Evolutionary conservation across 92 coral and sea anemone species (phyloP).

Genomic region (Phymanthus crucifer): DNA sequence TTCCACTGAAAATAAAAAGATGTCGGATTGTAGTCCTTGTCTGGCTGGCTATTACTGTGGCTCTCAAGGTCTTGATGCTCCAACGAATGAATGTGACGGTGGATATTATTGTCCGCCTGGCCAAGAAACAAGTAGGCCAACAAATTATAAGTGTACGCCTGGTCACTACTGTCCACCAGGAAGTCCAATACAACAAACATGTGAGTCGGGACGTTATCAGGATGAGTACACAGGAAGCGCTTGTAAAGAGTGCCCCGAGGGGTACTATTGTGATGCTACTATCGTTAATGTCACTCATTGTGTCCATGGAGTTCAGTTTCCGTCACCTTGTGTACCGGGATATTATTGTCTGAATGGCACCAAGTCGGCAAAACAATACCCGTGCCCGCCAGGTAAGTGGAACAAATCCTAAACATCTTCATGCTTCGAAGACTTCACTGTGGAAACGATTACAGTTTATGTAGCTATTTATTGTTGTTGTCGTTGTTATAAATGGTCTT

Average conservation of each 20-base stretch:
- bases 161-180: constrained; percentile 88
- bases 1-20: constrained; percentile 73
- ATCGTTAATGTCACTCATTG: constrained; percentile 82
- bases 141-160: constrained; percentile 79
- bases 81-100: constrained; percentile 79
- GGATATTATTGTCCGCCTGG: constrained; percentile 95
- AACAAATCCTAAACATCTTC: not conserved
- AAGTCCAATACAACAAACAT: constrained; percentile 71
- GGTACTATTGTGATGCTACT: constrained; percentile 93
- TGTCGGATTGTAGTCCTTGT: constrained; percentile 75
- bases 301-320: constrained; percentile 92
- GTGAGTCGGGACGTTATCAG: constrained; percentile 82
- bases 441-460: too few relatives aligned
- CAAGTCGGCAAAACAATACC: constrained; percentile 80
- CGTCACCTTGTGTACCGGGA: constrained; percentile 86
- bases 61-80: constrained; percentile 71
- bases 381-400: constrained; percentile 81
- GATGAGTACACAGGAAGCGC: constrained; percentile 77
- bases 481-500: not conserved
- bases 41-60: constrained; percentile 84
- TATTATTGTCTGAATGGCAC: constrained; percentile 91
- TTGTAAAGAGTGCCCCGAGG: constrained; percentile 90
- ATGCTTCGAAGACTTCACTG: not conserved
- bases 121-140: constrained; percentile 76
- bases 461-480: too few relatives aligned